Evolutionary conservation across 2,888 invertebrate genomes (phyloP), one percentile per base, ranked within the genome.

Genomic region (Pseudococcus jackbeardsleyi): DNA sequence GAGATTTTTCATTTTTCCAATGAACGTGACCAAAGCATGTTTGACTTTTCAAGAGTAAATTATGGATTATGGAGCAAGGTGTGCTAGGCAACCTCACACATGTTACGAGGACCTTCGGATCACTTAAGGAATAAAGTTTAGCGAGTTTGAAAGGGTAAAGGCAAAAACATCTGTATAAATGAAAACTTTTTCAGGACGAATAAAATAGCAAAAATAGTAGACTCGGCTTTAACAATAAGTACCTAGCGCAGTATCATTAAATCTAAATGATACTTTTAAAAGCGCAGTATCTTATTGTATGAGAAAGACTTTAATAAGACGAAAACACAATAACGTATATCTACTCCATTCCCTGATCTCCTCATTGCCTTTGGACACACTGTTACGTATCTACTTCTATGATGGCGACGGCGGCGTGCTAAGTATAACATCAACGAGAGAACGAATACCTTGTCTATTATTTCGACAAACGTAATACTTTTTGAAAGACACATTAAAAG

Each of bases 401-500:
- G 22, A 64, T 19, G 64, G 22, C 8, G 22, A 64, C 22, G 64
- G 22, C 11, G 84, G 39, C 48, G 84, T 19, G 26, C 50, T 84
- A 84, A 84, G 84, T 84, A 50, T 33, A 54, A 33, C 84, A 84
- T 84, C 84, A 84, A 84, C 84, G 22, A 48, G 15, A 15, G 15
- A 50, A 48, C 42, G 46, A 7, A 50, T 50, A 50, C 48, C 12
- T 50, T 82, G 84, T 84, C 50, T 48, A 84, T 84, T 84, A 48
- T 84, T 48, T 82, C 46, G 48, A 46, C 48, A 54, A 54, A 84
- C 54, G 84, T 50, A 84, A 84, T 84, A 84, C 54, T 17, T 84
- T 50, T 19, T 50, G 84, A 84, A 84, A 54, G 84, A 84, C 84
- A 46, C 84, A 84, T 84, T 84, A 84, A 33, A 84, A 33, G 50